These are phyloP conservation scores for Spheniscus humboldti DNA, from an alignment of 2,797 vertebrate genomes.

Conservation along the genomic window DNA sequence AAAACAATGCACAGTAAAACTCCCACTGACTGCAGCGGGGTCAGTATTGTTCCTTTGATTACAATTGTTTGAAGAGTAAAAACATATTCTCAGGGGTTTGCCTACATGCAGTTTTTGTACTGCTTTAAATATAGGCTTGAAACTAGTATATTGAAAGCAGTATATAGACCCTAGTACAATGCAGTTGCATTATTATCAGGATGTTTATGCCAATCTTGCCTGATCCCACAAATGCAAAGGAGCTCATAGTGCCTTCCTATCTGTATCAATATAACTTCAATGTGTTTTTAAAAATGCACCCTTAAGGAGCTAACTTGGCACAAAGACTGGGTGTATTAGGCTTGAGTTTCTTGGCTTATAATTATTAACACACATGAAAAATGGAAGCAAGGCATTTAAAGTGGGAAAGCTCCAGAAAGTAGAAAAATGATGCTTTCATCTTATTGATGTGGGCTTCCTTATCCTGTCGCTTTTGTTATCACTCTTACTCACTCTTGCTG, in stretches of 20 bases:
- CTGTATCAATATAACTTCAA: not conserved
- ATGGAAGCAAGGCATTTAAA: not conserved
- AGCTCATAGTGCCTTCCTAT: not conserved
- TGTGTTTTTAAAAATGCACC: not conserved
- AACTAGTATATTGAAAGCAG: not conserved
- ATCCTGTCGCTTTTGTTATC: not conserved
- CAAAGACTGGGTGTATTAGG: not conserved
- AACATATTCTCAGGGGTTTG: not conserved
- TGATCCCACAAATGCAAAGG: not conserved
- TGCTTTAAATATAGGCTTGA: conserved; percentile 18
- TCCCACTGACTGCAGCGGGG: conserved; percentile 4
- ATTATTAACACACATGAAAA: not conserved
- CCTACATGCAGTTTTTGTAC: not conserved
- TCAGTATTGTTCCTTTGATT: conserved; percentile 53
- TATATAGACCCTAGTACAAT: not conserved
- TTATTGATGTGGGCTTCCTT: conserved; percentile 11
- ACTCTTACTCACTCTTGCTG: not conserved
- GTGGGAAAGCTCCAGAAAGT: not conserved
- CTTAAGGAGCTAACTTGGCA: not conserved
- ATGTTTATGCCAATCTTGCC: not conserved
- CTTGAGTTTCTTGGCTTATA: not conserved
- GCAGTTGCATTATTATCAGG: not conserved
- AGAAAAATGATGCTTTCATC: not conserved
- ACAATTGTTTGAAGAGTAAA: conserved; percentile 34
- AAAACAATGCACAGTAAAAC: conserved; percentile 11